Percentiles rank a stretch among this genome's conserved stretches.
phyloP scores from a whole-genome alignment of 1,140 invertebrate genomes.

The Hirudo medicinalis region DNA sequence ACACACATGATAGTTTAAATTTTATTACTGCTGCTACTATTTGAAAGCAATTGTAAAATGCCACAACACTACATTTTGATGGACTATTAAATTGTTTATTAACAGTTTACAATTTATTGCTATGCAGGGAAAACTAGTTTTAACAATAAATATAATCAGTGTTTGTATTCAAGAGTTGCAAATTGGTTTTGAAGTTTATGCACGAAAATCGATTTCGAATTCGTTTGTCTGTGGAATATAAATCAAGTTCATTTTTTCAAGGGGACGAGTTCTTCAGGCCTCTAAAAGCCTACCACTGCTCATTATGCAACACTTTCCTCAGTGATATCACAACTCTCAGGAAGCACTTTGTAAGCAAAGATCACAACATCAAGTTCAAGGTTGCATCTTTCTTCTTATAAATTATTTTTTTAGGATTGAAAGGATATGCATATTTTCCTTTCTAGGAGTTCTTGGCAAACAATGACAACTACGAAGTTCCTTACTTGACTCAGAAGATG shows the following conservation, averaged over 20 bases:
- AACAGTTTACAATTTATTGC: too few relatives aligned
- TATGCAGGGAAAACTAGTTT: too few relatives aligned
- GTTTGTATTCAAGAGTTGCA: neutral
- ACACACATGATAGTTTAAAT: neutral
- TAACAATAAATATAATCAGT: too few relatives aligned
- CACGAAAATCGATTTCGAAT: neutral
- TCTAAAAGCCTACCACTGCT: conserved; percentile 1
- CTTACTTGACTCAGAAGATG: neutral
- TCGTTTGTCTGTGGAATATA: neutral
- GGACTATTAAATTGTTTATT: too few relatives aligned
- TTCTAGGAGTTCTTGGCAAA: conserved; percentile 5
- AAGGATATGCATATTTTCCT: neutral
- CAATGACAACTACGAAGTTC: conserved; percentile 1
- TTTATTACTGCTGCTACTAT: too few relatives aligned
- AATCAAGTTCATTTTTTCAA: neutral
- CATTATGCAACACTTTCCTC: neutral
- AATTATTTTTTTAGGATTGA: neutral
- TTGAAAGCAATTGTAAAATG: too few relatives aligned
- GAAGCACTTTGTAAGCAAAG: neutral
- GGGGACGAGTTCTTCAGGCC: conserved; percentile 1
- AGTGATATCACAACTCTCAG: neutral
- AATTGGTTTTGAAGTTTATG: neutral
- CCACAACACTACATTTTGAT: too few relatives aligned
- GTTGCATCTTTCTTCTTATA: neutral
- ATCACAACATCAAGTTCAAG: conserved; percentile 4